Evolutionary conservation across 2,888 invertebrate species (phyloP), one percentile per base, ranked within the genome.

Genomic region (Ochlodes sylvanus): DNA sequence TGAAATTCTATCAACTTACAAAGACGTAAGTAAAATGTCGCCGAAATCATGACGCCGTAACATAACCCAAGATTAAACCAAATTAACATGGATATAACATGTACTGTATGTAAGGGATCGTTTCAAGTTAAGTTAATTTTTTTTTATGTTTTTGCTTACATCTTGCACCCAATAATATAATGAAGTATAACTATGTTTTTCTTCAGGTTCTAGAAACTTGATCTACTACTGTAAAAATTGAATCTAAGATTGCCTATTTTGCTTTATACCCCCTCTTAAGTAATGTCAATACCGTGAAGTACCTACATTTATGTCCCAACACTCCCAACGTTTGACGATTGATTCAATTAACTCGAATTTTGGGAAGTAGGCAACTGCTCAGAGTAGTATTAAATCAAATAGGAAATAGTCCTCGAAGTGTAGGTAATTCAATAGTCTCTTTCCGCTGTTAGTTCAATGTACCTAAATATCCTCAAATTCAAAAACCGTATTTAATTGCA

Each of bases 351-450:
- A 55, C 1, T 7, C 42, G n/a, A 10, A 27, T 63, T 42, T 15
- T 63, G 55, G 34, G 42, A 63, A 27, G 55, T 17, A 47, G n/a
- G n/a, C n/a, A n/a, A 57, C 75, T 78, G 75, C 75, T 81, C 77
- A 77, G 76, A 73, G 75, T 75, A 74, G 75, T 75, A 79, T 78
- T 81, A 82, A 85, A 85, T 84, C 82, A 83, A 85, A 84, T 77
- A 77, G 76, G 73, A 76, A 74, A 47, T 15, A 47, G 75, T 69
- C 63, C 67, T 44, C 44, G 14, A 42, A 47, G 52, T 44, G 32
- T 19, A n/a, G n/a, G n/a, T n/a, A 32, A 54, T 27, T 54, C 42
- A 34, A 58, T n/a, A 55, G 32, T 63, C 52, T 52, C 34, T 63
- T 63, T 38, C 34, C 50, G 50, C 27, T 15, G 17, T 50, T 27